Evolutionary conservation across 2,113 vertebrate genomes (phyloP).

Genomic region (Thomomys bottae): DNA sequence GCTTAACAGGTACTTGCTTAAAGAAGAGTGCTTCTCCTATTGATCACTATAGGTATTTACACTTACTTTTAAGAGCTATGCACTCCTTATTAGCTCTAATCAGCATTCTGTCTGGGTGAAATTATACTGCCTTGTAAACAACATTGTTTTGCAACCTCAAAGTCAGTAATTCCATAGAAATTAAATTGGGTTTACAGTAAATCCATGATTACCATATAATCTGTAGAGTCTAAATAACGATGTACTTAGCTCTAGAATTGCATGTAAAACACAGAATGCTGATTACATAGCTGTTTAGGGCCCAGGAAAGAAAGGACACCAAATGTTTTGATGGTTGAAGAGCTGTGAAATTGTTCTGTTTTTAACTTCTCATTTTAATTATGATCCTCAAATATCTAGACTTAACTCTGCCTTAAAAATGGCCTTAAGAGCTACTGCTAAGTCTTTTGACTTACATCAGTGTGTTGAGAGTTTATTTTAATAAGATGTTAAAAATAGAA

Average conservation of each 20-base stretch:
- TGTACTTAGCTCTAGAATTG: slow-evolving; percentile 67
- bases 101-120: slow-evolving; percentile 53
- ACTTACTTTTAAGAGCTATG: slow-evolving; percentile 34
- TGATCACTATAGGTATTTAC: slow-evolving; percentile 45
- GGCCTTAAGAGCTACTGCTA: slow-evolving; percentile 44
- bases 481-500: slow-evolving; percentile 67
- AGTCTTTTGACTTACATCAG: slow-evolving; percentile 39
- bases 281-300: slow-evolving; percentile 67
- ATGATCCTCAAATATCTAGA: slow-evolving; percentile 52
- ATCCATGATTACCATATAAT: slow-evolving; percentile 75
- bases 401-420: slow-evolving; percentile 47
- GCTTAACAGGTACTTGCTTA: slow-evolving; percentile 12
- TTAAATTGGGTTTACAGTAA: slow-evolving; percentile 78
- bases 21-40: slow-evolving; percentile 18
- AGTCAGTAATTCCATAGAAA: slow-evolving; percentile 75
- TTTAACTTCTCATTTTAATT: slow-evolving; percentile 67
- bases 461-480: slow-evolving; percentile 31
- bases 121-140: slow-evolving; percentile 63
- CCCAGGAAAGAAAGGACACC: slow-evolving; percentile 47
- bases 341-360: slow-evolving; percentile 62
- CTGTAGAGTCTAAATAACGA: slow-evolving; percentile 65
- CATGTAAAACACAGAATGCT: slow-evolving; percentile 66
- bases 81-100: slow-evolving; percentile 60
- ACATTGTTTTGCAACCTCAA: slow-evolving; percentile 69
- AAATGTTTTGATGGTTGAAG: slow-evolving; percentile 61